phyloP scores from a whole-genome alignment of 2,888 invertebrate species.

The Orthosia gracilis region DNA sequence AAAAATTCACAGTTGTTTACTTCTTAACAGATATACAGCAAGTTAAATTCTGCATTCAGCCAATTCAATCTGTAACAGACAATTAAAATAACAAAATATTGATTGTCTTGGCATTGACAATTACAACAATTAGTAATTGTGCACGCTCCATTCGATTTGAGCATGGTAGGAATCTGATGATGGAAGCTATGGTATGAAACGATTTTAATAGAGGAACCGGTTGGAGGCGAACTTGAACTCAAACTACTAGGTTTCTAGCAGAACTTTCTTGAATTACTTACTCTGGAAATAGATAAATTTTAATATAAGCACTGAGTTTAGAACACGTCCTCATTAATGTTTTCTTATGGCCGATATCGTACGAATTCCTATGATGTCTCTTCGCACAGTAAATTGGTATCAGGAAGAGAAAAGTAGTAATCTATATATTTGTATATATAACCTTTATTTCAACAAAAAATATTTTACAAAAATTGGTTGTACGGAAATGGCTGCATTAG shows the following conservation, averaged over 20 bases:
- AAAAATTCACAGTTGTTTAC: constrained; percentile 19
- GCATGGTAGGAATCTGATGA: constrained; percentile 60
- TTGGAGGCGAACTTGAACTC: constrained; percentile 55
- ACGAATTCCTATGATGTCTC: constrained; percentile 29
- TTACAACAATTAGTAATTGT: constrained; percentile 66
- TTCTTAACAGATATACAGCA: constrained; percentile 17
- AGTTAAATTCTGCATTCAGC: constrained; percentile 32
- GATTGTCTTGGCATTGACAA: constrained; percentile 68
- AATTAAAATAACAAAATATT: constrained; percentile 62
- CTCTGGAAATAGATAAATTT: constrained; percentile 38
- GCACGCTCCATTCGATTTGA: constrained; percentile 65
- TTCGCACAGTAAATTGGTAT: constrained; percentile 8
- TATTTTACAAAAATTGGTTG: too few species aligned
- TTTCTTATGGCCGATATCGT: constrained; percentile 33
- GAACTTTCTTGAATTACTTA: constrained; percentile 52
- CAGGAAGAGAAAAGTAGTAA: constrained; percentile 27
- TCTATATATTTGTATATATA: too few species aligned
- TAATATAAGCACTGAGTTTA: constrained; percentile 20
- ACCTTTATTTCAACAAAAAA: too few species aligned
- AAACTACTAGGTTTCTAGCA: constrained; percentile 44
- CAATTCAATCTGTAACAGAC: constrained; percentile 62
- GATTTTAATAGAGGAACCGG: constrained; percentile 66
- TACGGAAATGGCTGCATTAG: too few species aligned
- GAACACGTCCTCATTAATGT: constrained; percentile 22
- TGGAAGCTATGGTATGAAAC: constrained; percentile 61